Evolutionary conservation across 1,140 invertebrate species (phyloP), one percentile per base, ranked within the genome.

Genomic region (Pissodes strobi): DNA sequence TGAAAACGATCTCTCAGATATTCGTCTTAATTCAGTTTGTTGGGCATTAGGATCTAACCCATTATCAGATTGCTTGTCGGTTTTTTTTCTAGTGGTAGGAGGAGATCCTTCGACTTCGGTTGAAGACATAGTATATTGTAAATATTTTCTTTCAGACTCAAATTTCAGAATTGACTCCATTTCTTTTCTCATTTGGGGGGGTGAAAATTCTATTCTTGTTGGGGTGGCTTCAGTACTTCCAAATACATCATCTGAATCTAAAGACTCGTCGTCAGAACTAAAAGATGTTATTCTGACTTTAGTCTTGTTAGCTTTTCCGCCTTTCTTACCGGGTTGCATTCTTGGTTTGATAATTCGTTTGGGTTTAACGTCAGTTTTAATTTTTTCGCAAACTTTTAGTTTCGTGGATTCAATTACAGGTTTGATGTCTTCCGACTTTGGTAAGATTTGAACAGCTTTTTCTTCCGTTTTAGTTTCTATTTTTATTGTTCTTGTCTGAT

Each of bases 61-160:
- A 74, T 86, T 82, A 19, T 30, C 86, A 71, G 70, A 84, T 80
- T 34, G 81, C 69, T 67, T 85, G 80, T 62, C 86, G 71, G 73
- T 83, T 84, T 74, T 86, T 19, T 72, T 84, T 15, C 86, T 76
- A 64, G 85, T 86, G 64, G 87, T 85, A 1, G 86, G 86, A 0
- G 86, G 86, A 2, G 86, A 88, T 3, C 86, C 86, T 77, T 88
- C 86, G 9, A 88, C 87, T 79, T 88, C 86, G 2, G 86, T 88
- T 0, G 86, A 88, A 58, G 86, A 87, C 86, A 88, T 88, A 2
- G 86, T 87, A 74, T 88, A 86, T 10, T 86, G 86, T 58, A 86
- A 77, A 69, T 87, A 86, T 30, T 87, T 85, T 67, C 86, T 83
- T 72, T 86, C 86, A 51, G 86, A 87, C 70, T 88, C 86, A 19